Percentiles rank a stretch among this genome's conserved stretches.
Evolutionary conservation across 35 echinoderm and acorn worm species (phyloP).

Genomic region (Heliocidaris tuberculata): DNA sequence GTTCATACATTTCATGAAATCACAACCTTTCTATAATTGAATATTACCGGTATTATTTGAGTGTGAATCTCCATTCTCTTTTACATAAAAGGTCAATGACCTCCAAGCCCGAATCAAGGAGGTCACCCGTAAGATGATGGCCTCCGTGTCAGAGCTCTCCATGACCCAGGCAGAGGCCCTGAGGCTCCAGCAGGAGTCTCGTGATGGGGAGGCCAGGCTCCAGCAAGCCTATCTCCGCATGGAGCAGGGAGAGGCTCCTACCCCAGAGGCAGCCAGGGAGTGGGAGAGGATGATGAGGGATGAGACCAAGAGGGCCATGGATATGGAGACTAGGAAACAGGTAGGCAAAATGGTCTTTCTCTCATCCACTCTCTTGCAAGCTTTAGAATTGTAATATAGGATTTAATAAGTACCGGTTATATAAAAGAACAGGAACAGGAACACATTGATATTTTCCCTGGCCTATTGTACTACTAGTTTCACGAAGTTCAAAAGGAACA

Average conservation of each 20-base stretch:
- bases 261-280: constrained; percentile 79
- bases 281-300: constrained; percentile 96
- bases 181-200: constrained; percentile 74
- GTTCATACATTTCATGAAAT: too few species aligned
- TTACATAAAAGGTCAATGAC: constrained; percentile 81
- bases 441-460: too few species aligned
- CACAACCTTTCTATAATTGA: too few species aligned
- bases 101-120: constrained; percentile 93
- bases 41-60: not conserved
- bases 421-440: too few species aligned
- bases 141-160: constrained; percentile 89
- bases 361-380: too few species aligned
- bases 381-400: too few species aligned
- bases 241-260: constrained; percentile 94
- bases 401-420: too few species aligned
- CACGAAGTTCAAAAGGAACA: too few species aligned
- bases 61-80: not conserved
- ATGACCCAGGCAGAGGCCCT: constrained; percentile 94
- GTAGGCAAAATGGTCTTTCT: constrained; percentile 43
- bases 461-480: too few species aligned
- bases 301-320: constrained; percentile 62
- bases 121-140: constrained; percentile 98
- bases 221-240: constrained; percentile 95
- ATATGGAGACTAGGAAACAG: constrained; percentile 65
- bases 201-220: constrained; percentile 70